These are phyloP conservation scores for Heteromormyrus szaboi DNA, from an alignment of 2,797 vertebrate genomes.

Conservation along the genomic window DNA sequence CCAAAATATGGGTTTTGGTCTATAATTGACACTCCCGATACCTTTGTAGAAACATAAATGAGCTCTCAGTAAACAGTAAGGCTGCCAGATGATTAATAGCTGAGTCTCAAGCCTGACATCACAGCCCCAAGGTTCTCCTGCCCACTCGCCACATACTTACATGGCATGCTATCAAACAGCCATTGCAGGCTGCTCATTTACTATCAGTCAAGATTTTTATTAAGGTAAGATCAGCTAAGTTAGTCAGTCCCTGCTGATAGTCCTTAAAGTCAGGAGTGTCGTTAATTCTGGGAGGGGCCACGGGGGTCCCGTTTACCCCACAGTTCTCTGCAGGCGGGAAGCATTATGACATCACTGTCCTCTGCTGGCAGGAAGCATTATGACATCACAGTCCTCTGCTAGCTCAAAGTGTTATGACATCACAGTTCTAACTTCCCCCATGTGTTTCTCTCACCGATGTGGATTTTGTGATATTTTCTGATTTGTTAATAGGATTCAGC, in stretches of 20 bases:
- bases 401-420: not conserved
- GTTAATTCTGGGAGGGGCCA: not conserved
- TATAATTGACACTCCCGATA: conserved; percentile 99
- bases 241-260: not conserved
- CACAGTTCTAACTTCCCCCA: not conserved
- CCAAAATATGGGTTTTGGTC: conserved; percentile 73
- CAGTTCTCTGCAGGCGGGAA: not conserved
- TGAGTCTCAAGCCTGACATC: conserved; percentile 60
- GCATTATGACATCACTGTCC: conserved; percentile 13
- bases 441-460: not conserved
- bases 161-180: not conserved
- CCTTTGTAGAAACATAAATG: conserved; percentile 89
- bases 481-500: not conserved
- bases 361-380: not conserved
- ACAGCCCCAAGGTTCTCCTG: not conserved
- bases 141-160: not conserved
- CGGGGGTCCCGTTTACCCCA: not conserved
- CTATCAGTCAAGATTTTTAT: not conserved
- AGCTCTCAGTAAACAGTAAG: conserved; percentile 88
- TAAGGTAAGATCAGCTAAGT: not conserved
- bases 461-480: not conserved
- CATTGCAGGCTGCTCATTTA: not conserved
- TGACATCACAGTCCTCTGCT: not conserved
- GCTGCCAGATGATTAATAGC: conserved; percentile 97
- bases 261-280: not conserved